These are phyloP conservation scores for Pemphredon lugubris DNA, from an alignment of 2,888 invertebrate genomes.

Conservation along the genomic window DNA sequence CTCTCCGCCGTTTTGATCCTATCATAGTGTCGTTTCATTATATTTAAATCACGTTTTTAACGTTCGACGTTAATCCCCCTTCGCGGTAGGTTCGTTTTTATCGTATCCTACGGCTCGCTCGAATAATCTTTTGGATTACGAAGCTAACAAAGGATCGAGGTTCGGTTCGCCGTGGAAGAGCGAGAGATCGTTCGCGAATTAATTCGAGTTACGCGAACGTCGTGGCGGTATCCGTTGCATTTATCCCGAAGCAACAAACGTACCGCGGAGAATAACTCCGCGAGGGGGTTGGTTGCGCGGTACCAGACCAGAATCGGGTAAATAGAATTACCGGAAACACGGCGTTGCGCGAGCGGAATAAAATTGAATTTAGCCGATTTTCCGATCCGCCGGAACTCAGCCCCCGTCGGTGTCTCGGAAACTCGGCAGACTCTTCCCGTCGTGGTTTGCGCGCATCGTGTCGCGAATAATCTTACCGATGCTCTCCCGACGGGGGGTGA, in stretches of 20 bases:
- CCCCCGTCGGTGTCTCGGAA: constrained; percentile 10
- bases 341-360: constrained; percentile 27
- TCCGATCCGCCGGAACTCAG: constrained; percentile 42
- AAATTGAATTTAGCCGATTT: constrained; percentile 57
- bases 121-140: background rate
- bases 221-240: background rate
- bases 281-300: background rate
- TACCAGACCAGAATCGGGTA: constrained; percentile 32
- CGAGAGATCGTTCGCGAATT: background rate
- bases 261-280: constrained; percentile 7
- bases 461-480: constrained; percentile 35
- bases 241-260: background rate
- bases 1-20: too few species aligned
- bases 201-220: background rate
- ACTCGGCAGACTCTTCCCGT: constrained; percentile 28
- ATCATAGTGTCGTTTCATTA: too few species aligned
- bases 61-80: background rate
- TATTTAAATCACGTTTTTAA: background rate
- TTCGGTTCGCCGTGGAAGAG: background rate
- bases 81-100: background rate
- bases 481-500: constrained; percentile 11
- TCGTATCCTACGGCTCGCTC: background rate
- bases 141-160: background rate
- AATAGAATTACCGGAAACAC: constrained; percentile 58
- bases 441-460: constrained; percentile 19